phyloP scores from a whole-genome alignment of 2,113 vertebrate genomes.

The Scatophagus argus region DNA sequence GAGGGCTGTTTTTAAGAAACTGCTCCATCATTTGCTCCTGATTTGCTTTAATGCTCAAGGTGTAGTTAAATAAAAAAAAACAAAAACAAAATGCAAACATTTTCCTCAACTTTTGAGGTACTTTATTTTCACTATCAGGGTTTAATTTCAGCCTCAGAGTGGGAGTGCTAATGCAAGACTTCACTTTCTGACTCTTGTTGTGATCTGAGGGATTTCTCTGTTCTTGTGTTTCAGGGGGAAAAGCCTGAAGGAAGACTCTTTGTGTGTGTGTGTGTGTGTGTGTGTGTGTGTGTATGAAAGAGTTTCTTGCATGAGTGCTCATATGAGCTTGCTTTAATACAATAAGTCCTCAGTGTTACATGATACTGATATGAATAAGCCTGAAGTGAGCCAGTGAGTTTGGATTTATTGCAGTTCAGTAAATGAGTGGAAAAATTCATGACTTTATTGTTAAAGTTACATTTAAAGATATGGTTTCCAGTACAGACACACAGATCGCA shows the following conservation, averaged over 20 bases:
- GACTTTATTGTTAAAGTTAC: neutral
- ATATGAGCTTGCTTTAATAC: neutral
- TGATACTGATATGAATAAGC: conserved; percentile 2
- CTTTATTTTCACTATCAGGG: neutral
- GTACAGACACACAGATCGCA: neutral
- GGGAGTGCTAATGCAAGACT: neutral
- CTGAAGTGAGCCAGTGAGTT: neutral
- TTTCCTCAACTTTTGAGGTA: neutral
- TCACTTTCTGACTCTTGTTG: neutral
- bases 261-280: neutral
- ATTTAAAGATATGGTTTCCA: neutral
- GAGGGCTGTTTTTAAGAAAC: neutral
- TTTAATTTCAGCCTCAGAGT: conserved; percentile 4
- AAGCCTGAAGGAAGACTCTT: neutral
- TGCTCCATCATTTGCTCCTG: neutral
- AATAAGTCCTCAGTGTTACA: neutral
- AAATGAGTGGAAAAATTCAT: neutral
- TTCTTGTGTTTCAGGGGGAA: conserved; percentile 9
- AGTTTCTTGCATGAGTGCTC: neutral
- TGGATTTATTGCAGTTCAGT: neutral
- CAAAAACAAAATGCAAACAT: conserved; percentile 17
- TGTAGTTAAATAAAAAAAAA: too few species aligned
- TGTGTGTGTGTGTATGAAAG: neutral
- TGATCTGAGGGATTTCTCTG: conserved; percentile 10
- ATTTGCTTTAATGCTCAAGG: neutral